These are phyloP conservation scores for Gymnoscopelus braueri DNA, from an alignment of 2,797 vertebrate species.

Conservation along the genomic window DNA sequence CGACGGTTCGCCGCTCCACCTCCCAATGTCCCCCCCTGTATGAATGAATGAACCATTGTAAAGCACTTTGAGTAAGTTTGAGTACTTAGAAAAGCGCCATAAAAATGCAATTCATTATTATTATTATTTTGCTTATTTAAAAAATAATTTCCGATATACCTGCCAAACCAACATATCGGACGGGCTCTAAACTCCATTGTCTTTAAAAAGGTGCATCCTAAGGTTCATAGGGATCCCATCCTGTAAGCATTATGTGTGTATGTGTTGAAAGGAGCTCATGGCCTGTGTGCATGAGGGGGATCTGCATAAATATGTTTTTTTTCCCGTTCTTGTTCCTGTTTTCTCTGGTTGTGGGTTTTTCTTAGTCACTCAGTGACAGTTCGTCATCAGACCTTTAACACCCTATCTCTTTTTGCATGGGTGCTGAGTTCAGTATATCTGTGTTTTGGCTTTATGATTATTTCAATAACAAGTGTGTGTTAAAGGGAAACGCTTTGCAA, in stretches of 20 bases:
- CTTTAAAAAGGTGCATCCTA: not conserved
- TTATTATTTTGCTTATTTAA: too few relatives aligned
- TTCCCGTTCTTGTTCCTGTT: not conserved
- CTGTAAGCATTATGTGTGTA: not conserved
- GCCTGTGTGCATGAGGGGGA: not conserved
- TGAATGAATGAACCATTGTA: too few relatives aligned
- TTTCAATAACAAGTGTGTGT: not conserved
- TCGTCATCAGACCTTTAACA: slow-evolving; percentile 26
- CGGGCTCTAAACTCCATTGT: not conserved
- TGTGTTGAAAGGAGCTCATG: slow-evolving; percentile 5
- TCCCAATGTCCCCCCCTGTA: too few relatives aligned
- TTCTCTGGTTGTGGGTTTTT: slow-evolving; percentile 1
- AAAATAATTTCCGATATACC: too few relatives aligned
- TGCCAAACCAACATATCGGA: too few relatives aligned
- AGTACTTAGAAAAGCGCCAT: too few relatives aligned
- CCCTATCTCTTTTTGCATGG: slow-evolving; percentile 56
- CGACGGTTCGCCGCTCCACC: too few relatives aligned
- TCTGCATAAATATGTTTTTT: slow-evolving; percentile 9
- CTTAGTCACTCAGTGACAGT: not conserved
- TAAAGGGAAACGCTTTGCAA: not conserved
- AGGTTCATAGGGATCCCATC: not conserved
- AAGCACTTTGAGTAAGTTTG: too few relatives aligned
- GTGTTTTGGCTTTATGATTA: slow-evolving; percentile 3
- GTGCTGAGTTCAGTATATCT: slow-evolving; percentile 20
- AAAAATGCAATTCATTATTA: too few relatives aligned